phyloP scores from a whole-genome alignment of 1,140 invertebrate genomes.

The Helicorthomorpha holstii region DNA sequence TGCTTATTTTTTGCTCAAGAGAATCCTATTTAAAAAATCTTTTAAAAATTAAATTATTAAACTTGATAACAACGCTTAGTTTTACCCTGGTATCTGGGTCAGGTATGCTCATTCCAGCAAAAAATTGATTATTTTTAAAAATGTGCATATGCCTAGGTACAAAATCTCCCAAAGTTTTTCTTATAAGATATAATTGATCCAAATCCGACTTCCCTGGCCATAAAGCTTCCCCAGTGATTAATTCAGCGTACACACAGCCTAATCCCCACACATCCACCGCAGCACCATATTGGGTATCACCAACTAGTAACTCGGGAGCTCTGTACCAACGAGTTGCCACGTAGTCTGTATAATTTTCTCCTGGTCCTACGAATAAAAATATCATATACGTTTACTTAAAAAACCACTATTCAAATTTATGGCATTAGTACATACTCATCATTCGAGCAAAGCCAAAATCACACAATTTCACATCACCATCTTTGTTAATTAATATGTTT shows the following conservation, averaged over 20 bases:
- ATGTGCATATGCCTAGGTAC: constrained; percentile 85
- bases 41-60: constrained; percentile 2
- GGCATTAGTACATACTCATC: constrained; percentile 58
- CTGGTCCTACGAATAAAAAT: constrained; percentile 36
- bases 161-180: constrained; percentile 72
- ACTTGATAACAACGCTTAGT: constrained; percentile 10
- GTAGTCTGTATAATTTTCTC: constrained; percentile 98
- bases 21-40: constrained; percentile 30
- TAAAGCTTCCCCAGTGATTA: constrained; percentile 83
- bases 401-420: constrained; percentile 8
- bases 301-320: constrained; percentile 88
- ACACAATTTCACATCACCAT: constrained; percentile 89
- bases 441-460: constrained; percentile 98
- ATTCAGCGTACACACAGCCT: constrained; percentile 88
- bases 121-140: constrained; percentile 91
- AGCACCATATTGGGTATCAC: constrained; percentile 91
- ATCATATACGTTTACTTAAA: background rate
- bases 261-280: constrained; percentile 97
- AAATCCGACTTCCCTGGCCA: constrained; percentile 98
- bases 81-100: constrained; percentile 46
- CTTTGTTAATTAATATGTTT: constrained; percentile 89
- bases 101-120: constrained; percentile 76
- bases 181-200: constrained; percentile 91
- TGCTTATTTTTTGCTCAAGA: constrained; percentile 64
- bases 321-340: constrained; percentile 98